Evolutionary conservation across 2,797 vertebrate genomes (phyloP).

Genomic region (Clarias pachynema): DNA sequence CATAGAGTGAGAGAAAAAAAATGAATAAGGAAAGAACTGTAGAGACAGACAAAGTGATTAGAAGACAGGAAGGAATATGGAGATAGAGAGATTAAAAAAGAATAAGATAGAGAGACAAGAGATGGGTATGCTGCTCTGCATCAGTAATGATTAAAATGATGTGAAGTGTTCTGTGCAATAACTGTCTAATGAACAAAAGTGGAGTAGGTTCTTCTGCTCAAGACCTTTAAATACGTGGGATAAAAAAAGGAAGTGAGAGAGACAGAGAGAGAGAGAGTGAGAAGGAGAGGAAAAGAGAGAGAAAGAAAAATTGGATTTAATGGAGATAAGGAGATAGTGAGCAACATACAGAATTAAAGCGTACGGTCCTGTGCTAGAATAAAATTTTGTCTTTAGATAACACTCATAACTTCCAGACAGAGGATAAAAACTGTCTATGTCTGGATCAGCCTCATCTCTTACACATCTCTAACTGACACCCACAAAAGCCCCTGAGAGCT

Average conservation of each 20-base stretch:
- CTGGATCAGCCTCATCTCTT: constrained; percentile 16
- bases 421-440: constrained; percentile 12
- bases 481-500: constrained; percentile 37
- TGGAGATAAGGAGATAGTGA: constrained; percentile 8
- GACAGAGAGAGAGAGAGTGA: not conserved
- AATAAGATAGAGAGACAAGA: not conserved
- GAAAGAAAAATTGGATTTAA: not conserved
- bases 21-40: not conserved
- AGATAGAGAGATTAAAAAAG: not conserved
- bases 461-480: constrained; percentile 13
- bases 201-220: not conserved
- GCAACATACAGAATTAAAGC: constrained; percentile 1
- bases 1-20: not conserved
- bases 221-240: not conserved
- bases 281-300: not conserved
- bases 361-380: not conserved
- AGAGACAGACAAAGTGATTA: not conserved
- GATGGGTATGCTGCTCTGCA: not conserved
- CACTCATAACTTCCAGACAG: constrained; percentile 25
- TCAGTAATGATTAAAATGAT: constrained; percentile 4
- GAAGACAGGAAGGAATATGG: not conserved
- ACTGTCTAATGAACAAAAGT: constrained; percentile 6
- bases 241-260: not conserved
- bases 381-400: constrained; percentile 24
- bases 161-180: not conserved